Base-by-base conservation (phyloP, 2,797 vertebrate genomes). In the Sebastes oblongus region DNA sequence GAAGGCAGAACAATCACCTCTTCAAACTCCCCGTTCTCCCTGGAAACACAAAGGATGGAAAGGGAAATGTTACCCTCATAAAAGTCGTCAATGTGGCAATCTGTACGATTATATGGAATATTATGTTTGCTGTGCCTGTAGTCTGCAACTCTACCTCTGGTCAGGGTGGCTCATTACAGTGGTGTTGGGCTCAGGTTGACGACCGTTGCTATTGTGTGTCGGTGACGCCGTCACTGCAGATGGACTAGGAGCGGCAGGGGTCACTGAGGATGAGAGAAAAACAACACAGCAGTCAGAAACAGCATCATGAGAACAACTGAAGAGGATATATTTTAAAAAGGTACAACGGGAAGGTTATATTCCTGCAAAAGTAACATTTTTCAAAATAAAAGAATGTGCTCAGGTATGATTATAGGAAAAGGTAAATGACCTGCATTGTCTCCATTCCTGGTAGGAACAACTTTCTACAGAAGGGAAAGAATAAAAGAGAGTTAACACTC, bases 11-110 rank as follows among this genome's bases (percentile, higher is more conserved):
- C 95, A 81, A 98, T 97, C 92, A 97, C 97, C 93, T 99, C 98
- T 89, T 99, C 98, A 81, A 99, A 98, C 70, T 96, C 90, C 56
- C 98, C 97, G 18, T 99, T 99, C 96, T 97, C 97, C 76, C 96
- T 97, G 86, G 88, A 81, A 3, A 77, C 87, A 84, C 78, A 73
- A 20, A 69, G 9, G 22, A 64, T 5, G 5, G 4, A 68, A 52
- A 52, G 2, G 13, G 7, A 56, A 36, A 4, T 46, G 54, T 34
- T 25, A 34, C 16, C 2, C 10, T 24, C 3, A 27, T 20, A 12
- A 25, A 4, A 30, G 29, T 8, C 18, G 55, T 50, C 8, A 16
- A 6, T 25, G 32, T 29, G 12, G 27, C 2, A 11, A 20, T 5
- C 29, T n/a, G 0, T 42, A 42, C 4, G 2, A 1, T 20, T 3